Base-by-base conservation (phyloP, 2,113 vertebrate species). In the Lates calcarifer region DNA sequence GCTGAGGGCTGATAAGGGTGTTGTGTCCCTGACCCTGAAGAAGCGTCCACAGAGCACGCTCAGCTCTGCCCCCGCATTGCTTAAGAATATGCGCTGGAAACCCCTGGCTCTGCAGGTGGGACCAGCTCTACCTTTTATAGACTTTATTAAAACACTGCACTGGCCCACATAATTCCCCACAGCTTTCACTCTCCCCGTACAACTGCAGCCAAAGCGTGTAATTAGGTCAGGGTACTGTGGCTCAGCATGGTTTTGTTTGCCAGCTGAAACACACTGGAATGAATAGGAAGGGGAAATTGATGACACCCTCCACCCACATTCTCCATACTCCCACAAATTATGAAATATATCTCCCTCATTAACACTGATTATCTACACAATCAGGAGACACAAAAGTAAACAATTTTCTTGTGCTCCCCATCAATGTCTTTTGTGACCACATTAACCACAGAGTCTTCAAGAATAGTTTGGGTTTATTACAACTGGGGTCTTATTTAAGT, bases 31-130 rank as follows among this genome's bases (percentile, higher is more conserved):
- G 96, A 99, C 98, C 94, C 97, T 99, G 96, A 99, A 99, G 97
- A 99, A 99, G 96, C 97, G 98, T 94, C 98, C 98, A 77, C 98
- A 99, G 97, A 99, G 98, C 97, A 99, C 98, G 92, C 98, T 99
- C 93, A 99, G 97, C 95, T 98, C 98, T 86, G 97, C 98, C 96
- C 98, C 98, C 89, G 98, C 98, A 85, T 97, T 99, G 96, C 97
- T 99, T 94, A 99, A 99, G 97, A 99, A 99, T 96, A 98, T 99
- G 98, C 97, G 98, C 96, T 99, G 98, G 98, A 99, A 99, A 94
- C 98, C 98, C 93, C 97, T 99, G 93, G 98, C 98, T 95, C 96
- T 99, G 95, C 98, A 99, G 98, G 98, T 99, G 78, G 83, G 87
- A 73, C 81, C 31, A 0, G 33, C 63, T 61, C 81, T 86, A 82